phyloP scores from a whole-genome alignment of 2,888 invertebrate genomes.

The Elaeidobius kamerunicus region DNA sequence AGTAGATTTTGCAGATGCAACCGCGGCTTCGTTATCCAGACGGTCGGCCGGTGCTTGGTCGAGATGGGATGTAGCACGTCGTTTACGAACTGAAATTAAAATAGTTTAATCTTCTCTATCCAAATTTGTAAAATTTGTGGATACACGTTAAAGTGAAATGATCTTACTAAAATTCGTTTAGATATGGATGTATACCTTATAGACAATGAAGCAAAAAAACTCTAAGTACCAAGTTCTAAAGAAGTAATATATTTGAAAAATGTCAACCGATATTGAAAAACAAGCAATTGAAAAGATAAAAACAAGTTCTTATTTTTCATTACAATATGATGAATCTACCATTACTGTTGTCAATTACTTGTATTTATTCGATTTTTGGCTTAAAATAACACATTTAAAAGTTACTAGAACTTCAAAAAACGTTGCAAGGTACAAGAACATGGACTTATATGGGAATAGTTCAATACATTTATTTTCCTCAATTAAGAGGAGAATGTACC shows the following conservation, averaged over 20 bases:
- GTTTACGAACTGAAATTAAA: constrained; percentile 42
- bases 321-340: not conserved
- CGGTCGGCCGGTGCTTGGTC: constrained; percentile 48
- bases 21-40: constrained; percentile 64
- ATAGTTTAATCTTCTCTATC: not conserved
- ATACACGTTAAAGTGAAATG: no score
- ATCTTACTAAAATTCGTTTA: no score
- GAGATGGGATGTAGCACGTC: constrained; percentile 48
- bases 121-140: not conserved
- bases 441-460: no score
- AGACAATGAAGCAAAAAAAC: no score
- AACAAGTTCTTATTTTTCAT: constrained; percentile 1
- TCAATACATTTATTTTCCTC: no score
- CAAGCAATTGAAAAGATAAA: constrained; percentile 27
- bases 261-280: constrained; percentile 32
- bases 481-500: no score
- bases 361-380: not conserved
- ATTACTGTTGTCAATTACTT: not conserved
- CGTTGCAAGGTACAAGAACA: not conserved
- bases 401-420: not conserved
- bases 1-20: constrained; percentile 55
- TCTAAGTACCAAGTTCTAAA: no score
- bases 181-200: no score
- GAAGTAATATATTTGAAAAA: constrained; percentile 29
- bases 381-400: not conserved